phyloP scores from a whole-genome alignment of 2,113 vertebrate genomes.

The Mus musculus region GRCm39 chr6:98723501-98724000 shows the following conservation, averaged over 20 bases:
- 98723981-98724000: no score
- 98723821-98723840: constrained; percentile 85
- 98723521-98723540: constrained; percentile 39
- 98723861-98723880: constrained; percentile 82
- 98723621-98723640: constrained; percentile 72
- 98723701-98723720: constrained; percentile 80
- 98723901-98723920: constrained; percentile 84
- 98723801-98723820: constrained; percentile 85
- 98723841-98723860: constrained; percentile 84
- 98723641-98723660: constrained; percentile 77
- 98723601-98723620: constrained; percentile 74
- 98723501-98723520: constrained; percentile 76
- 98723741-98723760: constrained; percentile 72
- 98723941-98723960: constrained; percentile 81
- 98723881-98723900: constrained; percentile 60
- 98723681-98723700: constrained; percentile 84
- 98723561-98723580: constrained; percentile 66
- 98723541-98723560: constrained; percentile 43
- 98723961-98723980: constrained; percentile 57
- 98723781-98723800: constrained; percentile 82
- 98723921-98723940: constrained; percentile 84
- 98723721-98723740: constrained; percentile 78
- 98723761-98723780: constrained; percentile 72
- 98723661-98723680: constrained; percentile 78
- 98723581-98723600: constrained; percentile 81